These are phyloP conservation scores for Rhinella marina DNA, from an alignment of 2,797 vertebrate species.

Conservation along the genomic window DNA sequence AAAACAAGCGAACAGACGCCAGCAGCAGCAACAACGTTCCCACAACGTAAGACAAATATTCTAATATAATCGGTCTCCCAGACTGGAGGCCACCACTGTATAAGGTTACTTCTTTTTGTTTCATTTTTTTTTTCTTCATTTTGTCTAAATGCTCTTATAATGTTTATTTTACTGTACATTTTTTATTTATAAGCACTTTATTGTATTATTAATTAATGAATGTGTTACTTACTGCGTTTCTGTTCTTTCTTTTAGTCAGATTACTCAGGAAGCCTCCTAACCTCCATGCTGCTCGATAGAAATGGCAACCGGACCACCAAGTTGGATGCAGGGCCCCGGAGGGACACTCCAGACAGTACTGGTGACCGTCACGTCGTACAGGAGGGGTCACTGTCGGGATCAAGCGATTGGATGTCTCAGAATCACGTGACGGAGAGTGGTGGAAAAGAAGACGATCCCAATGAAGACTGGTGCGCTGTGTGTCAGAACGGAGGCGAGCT, in stretches of 20 bases:
- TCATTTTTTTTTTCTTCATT: too few species aligned
- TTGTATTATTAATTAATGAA: too few species aligned
- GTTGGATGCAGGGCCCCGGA: constrained; percentile 68
- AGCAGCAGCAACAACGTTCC: constrained; percentile 72
- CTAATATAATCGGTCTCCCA: too few species aligned
- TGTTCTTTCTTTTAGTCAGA: background rate
- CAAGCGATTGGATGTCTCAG: constrained; percentile 19
- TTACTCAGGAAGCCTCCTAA: constrained; percentile 74
- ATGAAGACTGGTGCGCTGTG: constrained; percentile 83
- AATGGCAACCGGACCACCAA: constrained; percentile 67
- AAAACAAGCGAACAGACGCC: constrained; percentile 75
- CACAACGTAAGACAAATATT: constrained; percentile 67
- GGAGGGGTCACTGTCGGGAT: background rate
- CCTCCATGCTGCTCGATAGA: constrained; percentile 75
- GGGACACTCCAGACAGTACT: constrained; percentile 79
- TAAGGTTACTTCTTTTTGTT: too few species aligned
- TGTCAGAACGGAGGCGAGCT: constrained; percentile 83
- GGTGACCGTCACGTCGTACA: constrained; percentile 70
- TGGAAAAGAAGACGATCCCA: constrained; percentile 79
- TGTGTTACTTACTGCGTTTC: background rate
- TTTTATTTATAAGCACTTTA: too few species aligned
- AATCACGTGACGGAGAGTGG: constrained; percentile 68
- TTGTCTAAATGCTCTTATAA: too few species aligned
- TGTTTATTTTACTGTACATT: too few species aligned
- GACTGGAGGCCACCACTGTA: too few species aligned